These are phyloP conservation scores for Campylomormyrus numenius DNA, from an alignment of 2,113 vertebrate species.

Conservation along the genomic window DNA sequence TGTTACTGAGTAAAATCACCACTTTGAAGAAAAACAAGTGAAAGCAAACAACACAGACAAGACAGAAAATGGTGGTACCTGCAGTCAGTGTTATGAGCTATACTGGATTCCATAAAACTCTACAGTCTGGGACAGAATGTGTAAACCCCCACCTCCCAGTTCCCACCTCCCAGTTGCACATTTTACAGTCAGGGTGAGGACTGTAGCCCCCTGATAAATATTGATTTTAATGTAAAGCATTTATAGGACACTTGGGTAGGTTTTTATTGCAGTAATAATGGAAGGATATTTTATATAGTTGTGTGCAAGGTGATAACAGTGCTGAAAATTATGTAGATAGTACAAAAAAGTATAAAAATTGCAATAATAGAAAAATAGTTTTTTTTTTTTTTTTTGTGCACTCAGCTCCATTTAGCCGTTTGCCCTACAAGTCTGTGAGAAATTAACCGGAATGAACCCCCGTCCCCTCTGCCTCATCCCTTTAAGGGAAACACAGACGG, in stretches of 20 bases:
- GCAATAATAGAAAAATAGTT: background rate
- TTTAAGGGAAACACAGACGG: background rate
- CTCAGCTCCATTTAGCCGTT: background rate
- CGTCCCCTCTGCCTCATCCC: background rate
- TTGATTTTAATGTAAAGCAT: conserved; percentile 24
- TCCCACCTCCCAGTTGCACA: background rate
- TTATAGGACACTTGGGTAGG: conserved; percentile 11
- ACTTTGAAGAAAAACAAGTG: background rate
- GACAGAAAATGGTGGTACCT: background rate
- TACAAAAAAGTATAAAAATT: background rate
- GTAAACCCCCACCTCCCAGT: background rate
- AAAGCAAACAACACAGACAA: background rate
- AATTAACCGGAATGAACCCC: background rate
- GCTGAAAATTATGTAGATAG: background rate
- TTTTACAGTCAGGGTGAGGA: conserved; percentile 6
- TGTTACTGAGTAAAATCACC: background rate
- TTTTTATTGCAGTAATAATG: conserved; percentile 22
- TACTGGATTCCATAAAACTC: background rate
- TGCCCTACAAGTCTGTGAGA: background rate
- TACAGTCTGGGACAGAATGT: background rate
- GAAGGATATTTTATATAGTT: background rate
- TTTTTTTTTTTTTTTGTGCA: background rate
- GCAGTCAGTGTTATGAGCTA: background rate
- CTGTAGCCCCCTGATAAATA: conserved; percentile 18
- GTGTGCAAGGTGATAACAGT: conserved; percentile 1